Conservation (phyloP, 2,888 invertebrate genomes). For the Hyalella azteca region DNA sequence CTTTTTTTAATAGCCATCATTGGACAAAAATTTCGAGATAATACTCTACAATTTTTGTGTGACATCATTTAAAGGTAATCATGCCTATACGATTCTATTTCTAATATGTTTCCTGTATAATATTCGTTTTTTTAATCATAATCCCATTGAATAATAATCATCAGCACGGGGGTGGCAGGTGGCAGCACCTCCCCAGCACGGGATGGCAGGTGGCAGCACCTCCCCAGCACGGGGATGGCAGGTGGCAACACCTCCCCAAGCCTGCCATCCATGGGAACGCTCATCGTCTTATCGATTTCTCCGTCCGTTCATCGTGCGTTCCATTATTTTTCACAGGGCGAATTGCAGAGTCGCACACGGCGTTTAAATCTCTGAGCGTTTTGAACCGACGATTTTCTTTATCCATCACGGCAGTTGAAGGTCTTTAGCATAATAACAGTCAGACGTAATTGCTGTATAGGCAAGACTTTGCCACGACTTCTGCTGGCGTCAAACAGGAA, state of each 20-base stretch:
- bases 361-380: background rate
- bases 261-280: background rate
- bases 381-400: background rate
- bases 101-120: too few species aligned
- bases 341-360: background rate
- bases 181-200: too few species aligned
- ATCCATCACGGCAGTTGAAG: constrained; percentile 11
- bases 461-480: background rate
- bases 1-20: too few species aligned
- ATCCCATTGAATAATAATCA: too few species aligned
- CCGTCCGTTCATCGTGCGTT: background rate
- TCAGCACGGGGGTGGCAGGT: too few species aligned
- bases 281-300: background rate
- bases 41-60: too few species aligned
- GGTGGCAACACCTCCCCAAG: background rate
- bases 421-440: constrained; percentile 22
- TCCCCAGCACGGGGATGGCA: background rate
- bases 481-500: too few species aligned
- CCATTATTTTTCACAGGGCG: background rate
- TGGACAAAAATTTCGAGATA: too few species aligned
- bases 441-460: background rate
- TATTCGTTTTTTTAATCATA: too few species aligned
- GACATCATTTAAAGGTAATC: too few species aligned
- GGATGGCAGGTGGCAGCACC: too few species aligned
- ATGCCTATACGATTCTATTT: too few species aligned